Percentiles rank a stretch among this genome's conserved stretches.
Conservation (phyloP, 2,888 invertebrate genomes). For the Lysandra bellargus region DNA sequence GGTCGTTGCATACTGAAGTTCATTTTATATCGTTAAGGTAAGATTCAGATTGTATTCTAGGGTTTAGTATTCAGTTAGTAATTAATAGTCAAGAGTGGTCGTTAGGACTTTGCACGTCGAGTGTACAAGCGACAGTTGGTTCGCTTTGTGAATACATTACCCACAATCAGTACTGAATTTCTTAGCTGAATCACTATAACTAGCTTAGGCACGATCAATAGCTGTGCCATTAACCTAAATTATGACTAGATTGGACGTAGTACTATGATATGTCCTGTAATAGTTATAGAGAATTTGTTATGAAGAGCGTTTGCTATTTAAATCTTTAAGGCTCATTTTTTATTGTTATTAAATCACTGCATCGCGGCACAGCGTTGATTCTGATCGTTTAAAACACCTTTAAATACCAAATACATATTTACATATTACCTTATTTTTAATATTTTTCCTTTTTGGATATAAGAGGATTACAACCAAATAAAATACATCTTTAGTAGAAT, state of each 20-base stretch:
- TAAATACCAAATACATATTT: no score
- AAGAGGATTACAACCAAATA: neutral
- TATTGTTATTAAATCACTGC: no score
- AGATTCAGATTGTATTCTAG: neutral
- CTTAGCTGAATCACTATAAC: constrained; percentile 44
- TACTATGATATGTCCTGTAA: no score
- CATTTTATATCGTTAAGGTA: neutral
- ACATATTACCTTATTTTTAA: no score
- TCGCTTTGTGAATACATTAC: constrained; percentile 54
- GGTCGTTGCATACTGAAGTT: no score
- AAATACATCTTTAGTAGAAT: neutral
- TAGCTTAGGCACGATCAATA: constrained; percentile 7
- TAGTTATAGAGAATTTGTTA: no score
- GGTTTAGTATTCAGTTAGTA: neutral
- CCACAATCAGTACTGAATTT: constrained; percentile 51
- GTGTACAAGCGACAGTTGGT: constrained; percentile 44
- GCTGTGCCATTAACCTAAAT: constrained; percentile 16
- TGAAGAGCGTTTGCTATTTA: no score
- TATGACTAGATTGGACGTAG: neutral
- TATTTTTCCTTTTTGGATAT: no score
- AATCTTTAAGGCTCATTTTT: no score
- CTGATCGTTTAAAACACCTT: no score
- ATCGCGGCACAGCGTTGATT: no score
- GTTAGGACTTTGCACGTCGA: neutral
- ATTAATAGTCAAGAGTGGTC: constrained; percentile 7